Percentiles rank a stretch among this genome's conserved stretches.
Evolutionary conservation across 2,113 vertebrate genomes (phyloP).

Genomic region (Odontophorus gujanensis): DNA sequence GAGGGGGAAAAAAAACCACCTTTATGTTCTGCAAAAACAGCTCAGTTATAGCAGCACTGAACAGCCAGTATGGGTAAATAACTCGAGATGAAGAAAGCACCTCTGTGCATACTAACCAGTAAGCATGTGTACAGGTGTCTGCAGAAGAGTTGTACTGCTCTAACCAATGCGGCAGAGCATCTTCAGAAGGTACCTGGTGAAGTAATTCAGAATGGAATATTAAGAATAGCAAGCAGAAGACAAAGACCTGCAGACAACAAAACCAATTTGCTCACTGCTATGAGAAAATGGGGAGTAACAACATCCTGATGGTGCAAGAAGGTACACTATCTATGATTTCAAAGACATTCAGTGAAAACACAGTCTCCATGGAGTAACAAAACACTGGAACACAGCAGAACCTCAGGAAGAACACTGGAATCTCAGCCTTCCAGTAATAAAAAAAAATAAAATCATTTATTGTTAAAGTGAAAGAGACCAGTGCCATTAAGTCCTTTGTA

Average conservation of each 20-base stretch:
- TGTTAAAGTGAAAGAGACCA: no score
- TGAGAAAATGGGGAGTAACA: background rate
- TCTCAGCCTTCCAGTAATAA: background rate
- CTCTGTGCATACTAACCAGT: slow-evolving; percentile 82
- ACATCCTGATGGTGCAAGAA: background rate
- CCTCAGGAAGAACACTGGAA: no score
- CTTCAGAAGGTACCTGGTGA: slow-evolving; percentile 91
- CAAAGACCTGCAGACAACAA: background rate
- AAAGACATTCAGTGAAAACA: background rate
- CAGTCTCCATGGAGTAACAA: background rate
- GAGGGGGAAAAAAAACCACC: background rate
- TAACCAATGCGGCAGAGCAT: slow-evolving; percentile 92
- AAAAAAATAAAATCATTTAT: no score
- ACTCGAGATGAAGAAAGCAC: background rate
- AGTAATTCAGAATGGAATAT: background rate
- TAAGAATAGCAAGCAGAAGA: background rate
- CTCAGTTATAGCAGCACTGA: background rate
- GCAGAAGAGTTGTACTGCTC: slow-evolving; percentile 95
- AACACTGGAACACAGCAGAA: background rate
- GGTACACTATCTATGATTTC: background rate
- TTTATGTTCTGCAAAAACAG: background rate
- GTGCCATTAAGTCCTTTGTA: background rate
- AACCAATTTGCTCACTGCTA: background rate
- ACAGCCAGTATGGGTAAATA: background rate
- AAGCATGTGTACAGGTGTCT: slow-evolving; percentile 94